These are phyloP conservation scores for Odocoileus virginianus DNA, from an alignment of 2,113 vertebrate genomes.

Conservation along the genomic window DNA sequence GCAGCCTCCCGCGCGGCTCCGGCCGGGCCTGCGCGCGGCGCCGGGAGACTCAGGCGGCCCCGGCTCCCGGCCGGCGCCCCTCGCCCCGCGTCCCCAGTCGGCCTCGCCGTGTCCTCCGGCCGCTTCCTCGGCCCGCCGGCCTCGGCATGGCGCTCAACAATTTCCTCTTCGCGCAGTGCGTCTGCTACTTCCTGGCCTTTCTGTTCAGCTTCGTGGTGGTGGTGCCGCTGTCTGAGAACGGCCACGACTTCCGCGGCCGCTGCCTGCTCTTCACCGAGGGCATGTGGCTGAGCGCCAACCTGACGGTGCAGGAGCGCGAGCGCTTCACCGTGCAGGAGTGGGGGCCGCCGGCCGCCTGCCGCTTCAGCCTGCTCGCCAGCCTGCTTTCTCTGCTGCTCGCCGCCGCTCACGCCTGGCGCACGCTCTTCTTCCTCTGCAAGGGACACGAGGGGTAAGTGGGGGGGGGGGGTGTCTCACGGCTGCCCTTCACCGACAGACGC, in stretches of 20 bases:
- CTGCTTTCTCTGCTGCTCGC: conserved; percentile 93
- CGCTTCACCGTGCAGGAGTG: conserved; percentile 97
- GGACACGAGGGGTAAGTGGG: conserved; percentile 95
- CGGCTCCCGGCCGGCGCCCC: background rate
- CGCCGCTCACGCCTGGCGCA: conserved; percentile 94
- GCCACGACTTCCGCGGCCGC: conserved; percentile 92
- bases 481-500: background rate
- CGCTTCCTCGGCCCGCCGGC: conserved; percentile 24
- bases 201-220: conserved; percentile 93
- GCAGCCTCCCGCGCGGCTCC: conserved; percentile 36
- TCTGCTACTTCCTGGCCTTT: conserved; percentile 92
- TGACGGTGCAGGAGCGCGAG: conserved; percentile 90
- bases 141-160: conserved; percentile 89
- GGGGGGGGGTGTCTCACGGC: background rate
- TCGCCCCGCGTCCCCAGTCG: background rate
- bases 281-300: conserved; percentile 97
- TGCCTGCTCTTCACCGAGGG: conserved; percentile 96
- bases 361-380: conserved; percentile 92
- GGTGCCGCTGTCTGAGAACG: conserved; percentile 94
- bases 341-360: conserved; percentile 94
- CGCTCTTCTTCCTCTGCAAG: conserved; percentile 95
- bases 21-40: background rate
- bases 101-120: conserved; percentile 70
- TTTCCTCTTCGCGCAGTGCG: conserved; percentile 92
- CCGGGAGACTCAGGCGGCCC: background rate